Conservation (phyloP, 1,140 invertebrate species). For the Drosophila punjabiensis region DNA sequence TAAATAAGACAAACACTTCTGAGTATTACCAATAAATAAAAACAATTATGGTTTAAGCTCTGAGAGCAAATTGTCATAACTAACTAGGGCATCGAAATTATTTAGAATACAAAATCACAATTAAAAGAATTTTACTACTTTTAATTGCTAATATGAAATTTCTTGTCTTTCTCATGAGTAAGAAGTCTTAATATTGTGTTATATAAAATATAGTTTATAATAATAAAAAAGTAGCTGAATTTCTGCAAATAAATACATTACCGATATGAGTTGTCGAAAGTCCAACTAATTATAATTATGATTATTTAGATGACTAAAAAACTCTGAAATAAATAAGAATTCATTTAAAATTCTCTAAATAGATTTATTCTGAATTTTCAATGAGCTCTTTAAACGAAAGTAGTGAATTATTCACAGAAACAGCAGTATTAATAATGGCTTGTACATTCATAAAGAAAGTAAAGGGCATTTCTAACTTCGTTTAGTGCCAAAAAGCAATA, state of each 20-base stretch:
- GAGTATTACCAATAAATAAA: constrained; percentile 1
- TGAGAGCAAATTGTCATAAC: not conserved
- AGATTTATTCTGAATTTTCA: too few species aligned
- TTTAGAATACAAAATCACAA: not conserved
- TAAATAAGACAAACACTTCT: not conserved
- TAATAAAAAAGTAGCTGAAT: not conserved
- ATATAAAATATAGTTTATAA: not conserved
- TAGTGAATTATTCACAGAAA: not conserved
- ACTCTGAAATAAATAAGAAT: too few species aligned
- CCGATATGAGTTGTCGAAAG: not conserved
- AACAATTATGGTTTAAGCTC: not conserved
- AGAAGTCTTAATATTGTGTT: too few species aligned
- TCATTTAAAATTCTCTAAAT: too few species aligned
- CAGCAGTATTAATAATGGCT: not conserved
- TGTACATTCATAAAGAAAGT: not conserved
- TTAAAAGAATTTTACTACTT: not conserved
- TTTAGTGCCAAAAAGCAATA: constrained; percentile 13
- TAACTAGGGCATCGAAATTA: not conserved
- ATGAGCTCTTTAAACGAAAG: not conserved
- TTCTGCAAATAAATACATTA: not conserved
- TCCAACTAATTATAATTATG: not conserved
- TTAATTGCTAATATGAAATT: too few species aligned
- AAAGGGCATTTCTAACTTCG: constrained; percentile 10
- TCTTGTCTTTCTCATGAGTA: not conserved
- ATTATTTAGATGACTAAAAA: not conserved